phyloP scores from a whole-genome alignment of 92 coral and sea anemone genomes.

The Nematostella vectensis region DNA sequence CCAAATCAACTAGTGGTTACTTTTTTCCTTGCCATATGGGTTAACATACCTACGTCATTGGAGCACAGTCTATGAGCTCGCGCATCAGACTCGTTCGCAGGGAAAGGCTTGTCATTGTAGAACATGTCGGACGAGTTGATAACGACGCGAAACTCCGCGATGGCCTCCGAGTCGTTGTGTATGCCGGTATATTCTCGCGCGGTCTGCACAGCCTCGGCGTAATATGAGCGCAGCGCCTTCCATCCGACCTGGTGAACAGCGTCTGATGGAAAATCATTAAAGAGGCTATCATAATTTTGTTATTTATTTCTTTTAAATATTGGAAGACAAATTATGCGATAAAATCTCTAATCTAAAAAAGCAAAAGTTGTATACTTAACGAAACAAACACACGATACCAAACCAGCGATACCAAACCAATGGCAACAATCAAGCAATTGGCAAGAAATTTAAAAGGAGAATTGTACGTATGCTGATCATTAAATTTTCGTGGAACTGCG shows the following conservation, averaged over 20 bases:
- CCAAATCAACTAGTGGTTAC: no score
- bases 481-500: no score
- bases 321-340: no score
- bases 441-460: no score
- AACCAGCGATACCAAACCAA: no score
- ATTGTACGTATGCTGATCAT: no score
- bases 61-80: conserved; percentile 55
- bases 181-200: conserved; percentile 60
- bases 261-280: conserved; percentile 39
- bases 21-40: no score
- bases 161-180: conserved; percentile 50
- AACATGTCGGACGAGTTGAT: conserved; percentile 68
- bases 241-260: conserved; percentile 76
- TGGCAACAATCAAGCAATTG: no score
- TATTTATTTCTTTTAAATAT: neutral
- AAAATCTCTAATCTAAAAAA: neutral
- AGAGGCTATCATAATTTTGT: no score
- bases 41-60: conserved; percentile 36
- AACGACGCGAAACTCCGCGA: conserved; percentile 37
- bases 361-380: no score
- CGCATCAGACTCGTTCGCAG: conserved; percentile 76
- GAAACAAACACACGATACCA: no score
- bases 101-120: conserved; percentile 77
- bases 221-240: conserved; percentile 45
- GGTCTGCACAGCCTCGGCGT: conserved; percentile 62